Percentiles rank a stretch among this genome's conserved stretches.
Conservation (phyloP, 1,140 invertebrate genomes). For the Drosophila parvula region DNA sequence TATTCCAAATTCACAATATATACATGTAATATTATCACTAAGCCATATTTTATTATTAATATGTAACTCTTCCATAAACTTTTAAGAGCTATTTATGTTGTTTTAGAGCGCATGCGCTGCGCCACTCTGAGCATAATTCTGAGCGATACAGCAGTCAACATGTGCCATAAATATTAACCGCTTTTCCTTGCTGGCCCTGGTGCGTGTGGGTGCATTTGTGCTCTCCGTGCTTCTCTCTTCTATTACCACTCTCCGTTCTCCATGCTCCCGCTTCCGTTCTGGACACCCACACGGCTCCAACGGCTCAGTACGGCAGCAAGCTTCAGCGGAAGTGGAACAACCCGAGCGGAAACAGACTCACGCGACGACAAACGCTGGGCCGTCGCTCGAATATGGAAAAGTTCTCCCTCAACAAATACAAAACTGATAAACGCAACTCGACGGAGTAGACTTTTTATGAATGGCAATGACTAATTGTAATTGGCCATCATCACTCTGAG, state of each 20-base stretch:
- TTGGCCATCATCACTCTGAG: constrained; percentile 32
- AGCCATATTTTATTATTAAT: neutral
- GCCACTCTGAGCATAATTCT: constrained; percentile 22
- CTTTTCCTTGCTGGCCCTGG: constrained; percentile 50
- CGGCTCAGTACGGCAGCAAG: constrained; percentile 69
- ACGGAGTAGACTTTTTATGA: constrained; percentile 41
- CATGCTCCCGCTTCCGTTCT: constrained; percentile 44
- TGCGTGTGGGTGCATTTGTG: constrained; percentile 53
- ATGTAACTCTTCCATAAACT: constrained; percentile 11
- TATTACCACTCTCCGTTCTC: constrained; percentile 16
- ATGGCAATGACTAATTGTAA: constrained; percentile 66
- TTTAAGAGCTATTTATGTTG: constrained; percentile 14
- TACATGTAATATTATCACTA: neutral
- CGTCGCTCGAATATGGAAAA: constrained; percentile 68
- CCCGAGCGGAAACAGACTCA: constrained; percentile 74
- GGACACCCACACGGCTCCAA: constrained; percentile 30
- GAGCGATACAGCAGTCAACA: constrained; percentile 65
- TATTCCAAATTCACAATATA: neutral
- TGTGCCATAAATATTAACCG: constrained; percentile 81
- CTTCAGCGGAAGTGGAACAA: constrained; percentile 78
- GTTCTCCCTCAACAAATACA: constrained; percentile 61
- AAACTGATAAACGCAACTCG: constrained; percentile 55
- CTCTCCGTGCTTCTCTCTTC: constrained; percentile 19
- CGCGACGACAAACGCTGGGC: constrained; percentile 46
- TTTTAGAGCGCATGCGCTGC: constrained; percentile 52